Percentiles rank a stretch among this genome's conserved stretches.
Evolutionary conservation across 2,888 invertebrate genomes (phyloP).

Genomic region (Temnothorax ravouxi): DNA sequence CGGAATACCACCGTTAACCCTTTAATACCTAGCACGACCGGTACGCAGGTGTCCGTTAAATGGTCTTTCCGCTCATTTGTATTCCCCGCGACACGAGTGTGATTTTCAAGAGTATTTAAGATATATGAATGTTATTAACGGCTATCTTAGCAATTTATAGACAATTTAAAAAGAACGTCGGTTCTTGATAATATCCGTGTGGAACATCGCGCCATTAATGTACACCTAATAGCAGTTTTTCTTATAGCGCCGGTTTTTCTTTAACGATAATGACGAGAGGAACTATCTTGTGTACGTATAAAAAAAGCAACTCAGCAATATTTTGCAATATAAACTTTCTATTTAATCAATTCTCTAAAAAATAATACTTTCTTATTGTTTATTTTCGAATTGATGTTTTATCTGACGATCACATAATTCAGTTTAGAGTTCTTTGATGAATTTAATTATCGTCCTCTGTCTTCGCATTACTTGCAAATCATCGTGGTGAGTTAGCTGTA

Average conservation of each 20-base stretch:
- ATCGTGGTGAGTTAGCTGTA: conserved; percentile 18
- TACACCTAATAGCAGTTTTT: not conserved
- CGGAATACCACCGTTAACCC: conserved; percentile 23
- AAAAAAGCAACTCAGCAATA: not conserved
- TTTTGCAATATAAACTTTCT: not conserved
- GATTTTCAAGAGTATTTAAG: conserved; percentile 9
- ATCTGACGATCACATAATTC: conserved; percentile 12
- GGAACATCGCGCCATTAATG: not conserved
- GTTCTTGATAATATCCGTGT: not conserved
- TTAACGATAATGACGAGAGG: not conserved
- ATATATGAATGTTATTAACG: conserved; percentile 26
- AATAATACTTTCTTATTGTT: not conserved
- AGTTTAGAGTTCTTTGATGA: conserved; percentile 32
- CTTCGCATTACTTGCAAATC: conserved; percentile 50
- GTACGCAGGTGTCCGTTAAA: conserved; percentile 28
- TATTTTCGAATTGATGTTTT: conserved; percentile 16
- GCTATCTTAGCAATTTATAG: conserved; percentile 7
- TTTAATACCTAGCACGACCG: conserved; percentile 38
- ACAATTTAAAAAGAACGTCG: not conserved
- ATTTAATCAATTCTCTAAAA: not conserved
- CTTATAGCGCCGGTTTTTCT: not conserved
- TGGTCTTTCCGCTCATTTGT: conserved; percentile 18
- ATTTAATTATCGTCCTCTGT: conserved; percentile 50
- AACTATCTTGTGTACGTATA: not conserved
- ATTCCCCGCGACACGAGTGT: conserved; percentile 1